Conservation (phyloP, 2,113 vertebrate species). For the Dipodomys stephensi region DNA sequence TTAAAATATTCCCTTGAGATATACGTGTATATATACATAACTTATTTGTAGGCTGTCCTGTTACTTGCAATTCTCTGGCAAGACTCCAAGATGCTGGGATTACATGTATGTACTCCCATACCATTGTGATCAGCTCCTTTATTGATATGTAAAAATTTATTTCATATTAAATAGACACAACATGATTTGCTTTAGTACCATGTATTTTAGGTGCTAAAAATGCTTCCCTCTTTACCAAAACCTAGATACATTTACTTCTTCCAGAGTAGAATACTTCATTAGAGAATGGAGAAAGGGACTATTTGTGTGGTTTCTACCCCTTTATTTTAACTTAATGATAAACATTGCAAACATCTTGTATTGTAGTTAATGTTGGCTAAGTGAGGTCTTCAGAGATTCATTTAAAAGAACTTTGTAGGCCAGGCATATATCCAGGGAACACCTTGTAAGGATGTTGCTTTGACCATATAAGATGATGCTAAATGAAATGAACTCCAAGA, state of each 20-base stretch:
- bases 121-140: too few species aligned
- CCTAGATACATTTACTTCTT: background rate
- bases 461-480: background rate
- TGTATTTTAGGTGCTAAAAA: constrained; percentile 42
- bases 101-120: too few species aligned
- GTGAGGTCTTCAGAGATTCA: constrained; percentile 42
- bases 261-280: background rate
- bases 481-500: too few species aligned
- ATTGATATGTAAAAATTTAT: background rate
- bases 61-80: too few species aligned
- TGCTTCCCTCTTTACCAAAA: background rate
- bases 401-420: constrained; percentile 37
- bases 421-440: constrained; percentile 18
- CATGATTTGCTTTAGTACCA: constrained; percentile 14
- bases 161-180: background rate
- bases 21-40: too few species aligned
- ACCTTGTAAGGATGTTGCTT: constrained; percentile 10
- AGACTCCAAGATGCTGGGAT: too few species aligned
- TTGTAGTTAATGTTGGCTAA: constrained; percentile 19
- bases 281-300: constrained; percentile 12
- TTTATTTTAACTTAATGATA: constrained; percentile 33
- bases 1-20: background rate
- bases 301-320: background rate
- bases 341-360: background rate
- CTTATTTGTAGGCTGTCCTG: too few species aligned